Evolutionary conservation across 2,888 invertebrate species (phyloP), one percentile per base, ranked within the genome.

Genomic region (Catocala nupta): DNA sequence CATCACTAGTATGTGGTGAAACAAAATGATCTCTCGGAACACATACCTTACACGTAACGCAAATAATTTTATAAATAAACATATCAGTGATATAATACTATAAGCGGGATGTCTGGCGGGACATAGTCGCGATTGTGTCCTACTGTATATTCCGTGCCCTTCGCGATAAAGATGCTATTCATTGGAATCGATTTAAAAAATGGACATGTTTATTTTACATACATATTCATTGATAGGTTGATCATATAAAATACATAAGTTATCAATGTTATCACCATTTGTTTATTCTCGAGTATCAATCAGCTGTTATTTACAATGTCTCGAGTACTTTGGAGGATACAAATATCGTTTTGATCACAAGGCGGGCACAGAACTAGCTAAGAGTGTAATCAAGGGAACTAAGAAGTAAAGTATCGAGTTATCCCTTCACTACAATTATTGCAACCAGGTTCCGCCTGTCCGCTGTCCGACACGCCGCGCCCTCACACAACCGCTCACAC

Each of bases 91-190:
- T 71, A 70, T 81, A 86, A 87, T 84, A 86, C 80, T 86, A 83
- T 70, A 67, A 81, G 73, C 74, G 76, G 82, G 81, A 81, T 78
- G 80, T 80, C 78, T 80, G 81, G 82, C 85, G 81, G 79, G 82
- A 81, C 81, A 65, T 70, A 73, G 77, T 80, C 75, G 75, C 78
- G 6, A 65, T 74, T 44, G 59, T 60, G 59, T 34, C 54, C 33
- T 54, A 45, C 13, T 52, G 25, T 42, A 58, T 45, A 61, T 39
- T 44, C 61, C 65, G 71, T 66, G 76, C 73, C 69, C 76, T 68
- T 65, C 25, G 56, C 25, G 25, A 42, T 34, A 55, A 44, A 48
- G 59, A 12, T 39, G 44, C 36, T 57, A 33, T 49, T 59, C 12
- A 12, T 39, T 39, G 12, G 8, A 49, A 42, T 55, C 44, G 50